Conservation (phyloP, 2,888 invertebrate species). For the Drosophila emarginata region DNA sequence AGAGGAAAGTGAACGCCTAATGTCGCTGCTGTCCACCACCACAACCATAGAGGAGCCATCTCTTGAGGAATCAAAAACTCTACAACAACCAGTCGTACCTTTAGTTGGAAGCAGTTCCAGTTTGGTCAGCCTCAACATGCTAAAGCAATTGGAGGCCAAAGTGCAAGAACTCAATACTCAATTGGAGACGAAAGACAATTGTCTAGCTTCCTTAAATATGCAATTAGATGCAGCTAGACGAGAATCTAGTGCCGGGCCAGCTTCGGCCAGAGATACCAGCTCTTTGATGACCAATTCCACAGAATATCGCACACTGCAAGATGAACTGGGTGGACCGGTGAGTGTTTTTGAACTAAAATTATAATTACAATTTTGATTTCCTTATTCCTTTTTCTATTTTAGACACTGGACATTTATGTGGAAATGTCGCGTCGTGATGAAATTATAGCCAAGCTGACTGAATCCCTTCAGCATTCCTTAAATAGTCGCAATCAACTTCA, state of each 20-base stretch:
- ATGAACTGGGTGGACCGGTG: conserved; percentile 88
- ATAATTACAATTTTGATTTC: conserved; percentile 14
- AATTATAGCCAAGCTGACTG: conserved; percentile 88
- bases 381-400: conserved; percentile 72
- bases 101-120: conserved; percentile 52
- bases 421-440: conserved; percentile 88
- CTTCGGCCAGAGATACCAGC: conserved; percentile 80
- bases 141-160: conserved; percentile 79
- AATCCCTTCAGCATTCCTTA: conserved; percentile 87
- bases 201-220: conserved; percentile 76
- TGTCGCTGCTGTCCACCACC: conserved; percentile 65
- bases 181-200: conserved; percentile 79
- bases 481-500: conserved; percentile 85
- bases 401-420: conserved; percentile 89
- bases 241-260: conserved; percentile 69
- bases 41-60: conserved; percentile 68
- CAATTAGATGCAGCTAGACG: conserved; percentile 76
- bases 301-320: conserved; percentile 88
- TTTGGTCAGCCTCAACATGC: conserved; percentile 76
- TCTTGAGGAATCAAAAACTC: conserved; percentile 62
- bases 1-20: conserved; percentile 80
- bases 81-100: conserved; percentile 42
- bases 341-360: conserved; percentile 23
- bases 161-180: conserved; percentile 78
- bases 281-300: conserved; percentile 83